Evolutionary conservation across 2,113 vertebrate species (phyloP), one percentile per base, ranked within the genome.

Genomic region (Grantiella picta): DNA sequence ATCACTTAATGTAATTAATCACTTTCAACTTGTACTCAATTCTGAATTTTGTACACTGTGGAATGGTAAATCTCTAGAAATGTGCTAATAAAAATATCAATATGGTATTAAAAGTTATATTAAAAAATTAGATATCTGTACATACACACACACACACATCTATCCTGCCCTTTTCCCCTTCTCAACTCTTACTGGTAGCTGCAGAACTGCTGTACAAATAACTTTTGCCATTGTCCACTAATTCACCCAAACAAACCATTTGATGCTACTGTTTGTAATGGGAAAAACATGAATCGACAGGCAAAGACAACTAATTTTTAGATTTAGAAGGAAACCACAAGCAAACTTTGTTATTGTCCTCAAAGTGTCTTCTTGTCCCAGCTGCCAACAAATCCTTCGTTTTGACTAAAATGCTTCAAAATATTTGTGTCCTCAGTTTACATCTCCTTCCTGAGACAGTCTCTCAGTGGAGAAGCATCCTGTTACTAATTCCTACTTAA

Each of bases 401-500:
- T 97, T 94, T 91, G 79, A 97, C 76, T 78, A 78, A 96, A 97
- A 92, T 69, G 71, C 91, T 69, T 87, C 75, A 94, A 95, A 97
- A 96, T 92, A 95, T 71, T 97, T 97, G 86, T 94, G 92, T 94
- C 87, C 73, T 90, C 47, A 85, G 95, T 81, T 97, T 95, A 76
- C n/a, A 93, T 93, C 91, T 94, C 89, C 65, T 70, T 97, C 82
- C 94, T 93, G 84, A 97, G 97, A 97, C 96, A 97, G 94, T 95
- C 21, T 95, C 97, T 97, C 97, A 98, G 89, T 69, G 88, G 87
- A 91, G 94, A 98, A 91, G 95, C 97, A 97, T 97, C 93, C 80
- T 59, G 60, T 66, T 93, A 79, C 72, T 88, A 76, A 82, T 80
- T 94, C 69, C 95, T 86, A 70, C 47, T 86, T 84, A 71, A 94